Conservation (phyloP, 2,797 vertebrate species). For the Epinephelus awoara region DNA sequence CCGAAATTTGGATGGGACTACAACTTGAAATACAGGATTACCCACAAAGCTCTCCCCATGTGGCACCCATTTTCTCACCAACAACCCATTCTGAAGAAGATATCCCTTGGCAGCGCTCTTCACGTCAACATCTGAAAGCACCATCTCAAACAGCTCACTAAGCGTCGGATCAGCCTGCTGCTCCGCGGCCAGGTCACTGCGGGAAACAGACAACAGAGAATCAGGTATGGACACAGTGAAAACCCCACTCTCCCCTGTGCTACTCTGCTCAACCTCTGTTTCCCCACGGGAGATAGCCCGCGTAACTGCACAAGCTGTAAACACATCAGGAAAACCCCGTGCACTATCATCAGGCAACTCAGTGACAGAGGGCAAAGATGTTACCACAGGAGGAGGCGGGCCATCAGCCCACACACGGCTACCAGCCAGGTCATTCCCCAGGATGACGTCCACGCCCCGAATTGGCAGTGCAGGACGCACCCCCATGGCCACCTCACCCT, state of each 20-base stretch:
- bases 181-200: background rate
- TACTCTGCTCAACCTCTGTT: no score
- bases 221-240: background rate
- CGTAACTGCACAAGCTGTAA: conserved; percentile 8
- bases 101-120: background rate
- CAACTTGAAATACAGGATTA: no score
- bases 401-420: conserved; percentile 5
- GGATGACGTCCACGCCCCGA: conserved; percentile 3
- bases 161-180: background rate
- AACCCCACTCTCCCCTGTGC: background rate
- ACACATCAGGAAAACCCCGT: background rate
- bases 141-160: background rate
- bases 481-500: background rate
- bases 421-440: conserved; percentile 26
- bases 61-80: no score
- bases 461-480: conserved; percentile 19
- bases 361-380: background rate
- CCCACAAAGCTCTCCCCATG: no score
- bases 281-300: background rate
- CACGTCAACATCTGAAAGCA: background rate
- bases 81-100: background rate
- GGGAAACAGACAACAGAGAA: background rate
- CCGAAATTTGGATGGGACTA: no score
- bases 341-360: background rate
- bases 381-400: background rate